Evolutionary conservation across 1,140 invertebrate genomes (phyloP).

Genomic region (Pogonomyrmex californicus): DNA sequence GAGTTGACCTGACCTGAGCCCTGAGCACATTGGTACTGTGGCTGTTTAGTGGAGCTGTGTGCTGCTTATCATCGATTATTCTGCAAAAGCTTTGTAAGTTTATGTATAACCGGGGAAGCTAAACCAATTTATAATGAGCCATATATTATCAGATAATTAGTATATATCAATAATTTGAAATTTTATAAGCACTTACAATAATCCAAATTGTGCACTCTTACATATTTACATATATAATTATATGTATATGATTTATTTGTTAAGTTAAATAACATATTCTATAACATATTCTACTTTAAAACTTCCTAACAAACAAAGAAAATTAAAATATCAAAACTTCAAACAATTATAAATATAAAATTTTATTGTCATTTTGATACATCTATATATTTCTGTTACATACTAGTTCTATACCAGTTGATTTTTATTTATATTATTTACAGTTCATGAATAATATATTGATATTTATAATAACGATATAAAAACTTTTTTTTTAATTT

Average conservation of each 20-base stretch:
- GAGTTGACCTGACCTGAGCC: constrained; percentile 76
- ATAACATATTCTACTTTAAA: constrained; percentile 33
- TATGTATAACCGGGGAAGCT: constrained; percentile 59
- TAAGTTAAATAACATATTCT: background rate
- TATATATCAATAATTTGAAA: constrained; percentile 27
- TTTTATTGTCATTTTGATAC: background rate
- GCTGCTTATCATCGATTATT: constrained; percentile 77
- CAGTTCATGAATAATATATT: constrained; percentile 22
- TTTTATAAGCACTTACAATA: constrained; percentile 26
- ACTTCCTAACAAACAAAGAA: constrained; percentile 24
- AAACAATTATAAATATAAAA: background rate
- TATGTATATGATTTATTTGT: constrained; percentile 4
- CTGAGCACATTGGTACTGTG: constrained; percentile 77
- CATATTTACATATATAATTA: constrained; percentile 36
- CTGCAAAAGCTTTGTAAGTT: constrained; percentile 80
- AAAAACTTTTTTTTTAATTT: constrained; percentile 20
- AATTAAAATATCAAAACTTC: constrained; percentile 1
- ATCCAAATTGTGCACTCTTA: constrained; percentile 28
- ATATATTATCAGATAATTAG: constrained; percentile 35
- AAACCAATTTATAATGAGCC: background rate
- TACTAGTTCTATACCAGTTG: background rate
- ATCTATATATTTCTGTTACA: constrained; percentile 4
- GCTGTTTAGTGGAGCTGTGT: constrained; percentile 77
- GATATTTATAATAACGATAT: background rate
- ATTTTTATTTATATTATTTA: constrained; percentile 1